Conservation (phyloP, 2,113 vertebrate species). For the Narcine bancroftii region DNA sequence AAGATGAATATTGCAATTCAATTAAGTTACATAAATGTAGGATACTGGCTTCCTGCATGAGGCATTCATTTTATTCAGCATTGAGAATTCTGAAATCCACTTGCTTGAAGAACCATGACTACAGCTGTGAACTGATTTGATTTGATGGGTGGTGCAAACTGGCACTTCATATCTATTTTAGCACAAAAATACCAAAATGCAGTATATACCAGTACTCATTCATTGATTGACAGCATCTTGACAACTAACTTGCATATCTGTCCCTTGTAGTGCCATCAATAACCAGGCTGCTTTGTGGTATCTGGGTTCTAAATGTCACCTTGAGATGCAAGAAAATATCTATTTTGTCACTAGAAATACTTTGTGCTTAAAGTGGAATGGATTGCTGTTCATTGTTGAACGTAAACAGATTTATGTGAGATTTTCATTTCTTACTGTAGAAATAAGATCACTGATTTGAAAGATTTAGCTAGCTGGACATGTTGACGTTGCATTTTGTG, state of each 20-base stretch:
- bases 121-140: background rate
- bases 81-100: background rate
- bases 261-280: background rate
- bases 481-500: background rate
- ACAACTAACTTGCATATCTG: background rate
- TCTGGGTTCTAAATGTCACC: background rate
- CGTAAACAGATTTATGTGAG: background rate
- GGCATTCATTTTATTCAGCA: background rate
- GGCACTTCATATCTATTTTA: background rate
- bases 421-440: background rate
- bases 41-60: background rate
- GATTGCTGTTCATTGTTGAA: background rate
- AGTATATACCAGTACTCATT: background rate
- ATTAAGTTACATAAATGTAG: background rate
- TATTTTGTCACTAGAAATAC: background rate
- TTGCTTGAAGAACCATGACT: background rate
- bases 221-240: background rate
- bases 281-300: background rate
- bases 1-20: background rate
- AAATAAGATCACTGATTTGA: background rate
- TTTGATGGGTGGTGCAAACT: background rate
- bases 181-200: background rate
- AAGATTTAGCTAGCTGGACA: background rate
- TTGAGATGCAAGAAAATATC: background rate
- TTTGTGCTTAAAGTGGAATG: background rate